Conservation (phyloP, 2,888 invertebrate genomes). For the Diloba caeruleocephala region DNA sequence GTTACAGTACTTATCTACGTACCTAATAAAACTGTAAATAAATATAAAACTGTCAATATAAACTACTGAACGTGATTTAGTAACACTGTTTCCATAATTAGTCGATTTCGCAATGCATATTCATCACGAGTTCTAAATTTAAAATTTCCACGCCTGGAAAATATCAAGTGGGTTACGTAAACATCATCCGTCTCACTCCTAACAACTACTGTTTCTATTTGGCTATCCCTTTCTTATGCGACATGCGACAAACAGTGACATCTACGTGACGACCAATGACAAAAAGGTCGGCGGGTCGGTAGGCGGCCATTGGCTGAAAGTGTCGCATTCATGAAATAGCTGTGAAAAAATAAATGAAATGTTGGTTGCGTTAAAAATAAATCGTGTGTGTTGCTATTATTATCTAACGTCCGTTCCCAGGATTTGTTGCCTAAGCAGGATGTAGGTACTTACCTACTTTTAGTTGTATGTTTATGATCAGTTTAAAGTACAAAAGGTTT, state of each 20-base stretch:
- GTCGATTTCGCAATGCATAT: background rate
- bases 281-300: constrained; percentile 51
- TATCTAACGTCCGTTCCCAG: no score
- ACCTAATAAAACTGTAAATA: no score
- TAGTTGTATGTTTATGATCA: no score
- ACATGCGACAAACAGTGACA: constrained; percentile 78
- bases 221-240: constrained; percentile 62
- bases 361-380: background rate
- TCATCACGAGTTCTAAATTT: constrained; percentile 25
- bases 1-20: no score
- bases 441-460: no score
- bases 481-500: no score
- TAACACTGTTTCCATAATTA: background rate
- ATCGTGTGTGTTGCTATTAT: background rate
- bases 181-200: constrained; percentile 54
- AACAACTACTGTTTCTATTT: constrained; percentile 28
- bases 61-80: no score
- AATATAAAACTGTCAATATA: no score
- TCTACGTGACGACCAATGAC: constrained; percentile 75
- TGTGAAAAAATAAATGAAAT: constrained; percentile 25
- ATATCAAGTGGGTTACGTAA: constrained; percentile 42
- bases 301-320: constrained; percentile 70
- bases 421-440: no score
- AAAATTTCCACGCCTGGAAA: constrained; percentile 33
- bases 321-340: constrained; percentile 58